Conservation (phyloP, 2,888 invertebrate genomes). For the Cheilosia variabilis region DNA sequence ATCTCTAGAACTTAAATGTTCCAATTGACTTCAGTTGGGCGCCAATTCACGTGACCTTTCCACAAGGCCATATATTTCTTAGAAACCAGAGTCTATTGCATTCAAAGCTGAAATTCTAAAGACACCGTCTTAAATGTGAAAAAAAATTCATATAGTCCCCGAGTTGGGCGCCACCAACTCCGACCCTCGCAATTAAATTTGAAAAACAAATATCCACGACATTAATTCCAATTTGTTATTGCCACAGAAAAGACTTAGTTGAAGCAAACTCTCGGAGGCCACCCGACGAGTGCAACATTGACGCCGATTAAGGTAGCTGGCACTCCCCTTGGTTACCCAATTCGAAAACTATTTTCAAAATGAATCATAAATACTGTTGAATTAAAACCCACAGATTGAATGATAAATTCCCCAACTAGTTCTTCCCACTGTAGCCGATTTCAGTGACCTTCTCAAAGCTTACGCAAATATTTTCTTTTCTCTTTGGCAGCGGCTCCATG, state of each 20-base stretch:
- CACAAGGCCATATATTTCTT: too few relatives aligned
- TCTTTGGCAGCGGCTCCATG: not conserved
- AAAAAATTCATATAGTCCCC: not conserved
- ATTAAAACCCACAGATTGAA: not conserved
- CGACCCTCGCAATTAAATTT: not conserved
- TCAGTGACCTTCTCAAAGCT: constrained; percentile 37
- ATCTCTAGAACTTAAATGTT: too few relatives aligned
- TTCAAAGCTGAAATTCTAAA: not conserved
- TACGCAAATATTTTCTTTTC: not conserved
- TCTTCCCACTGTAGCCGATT: constrained; percentile 14
- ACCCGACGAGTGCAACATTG: too few relatives aligned
- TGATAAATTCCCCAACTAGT: not conserved
- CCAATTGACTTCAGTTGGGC: too few relatives aligned
- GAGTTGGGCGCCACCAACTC: not conserved
- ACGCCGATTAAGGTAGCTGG: not conserved
- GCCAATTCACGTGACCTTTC: too few relatives aligned
- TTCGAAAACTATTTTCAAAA: not conserved
- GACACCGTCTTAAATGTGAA: too few relatives aligned
- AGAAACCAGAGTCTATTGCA: too few relatives aligned
- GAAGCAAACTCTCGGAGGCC: too few relatives aligned
- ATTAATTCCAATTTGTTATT: too few relatives aligned
- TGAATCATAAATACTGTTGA: not conserved
- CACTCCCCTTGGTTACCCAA: constrained; percentile 8
- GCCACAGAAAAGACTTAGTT: too few relatives aligned
- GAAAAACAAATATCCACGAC: too few relatives aligned